Evolutionary conservation across 1,140 invertebrate genomes (phyloP).

Genomic region (Zaprionus nigranus): DNA sequence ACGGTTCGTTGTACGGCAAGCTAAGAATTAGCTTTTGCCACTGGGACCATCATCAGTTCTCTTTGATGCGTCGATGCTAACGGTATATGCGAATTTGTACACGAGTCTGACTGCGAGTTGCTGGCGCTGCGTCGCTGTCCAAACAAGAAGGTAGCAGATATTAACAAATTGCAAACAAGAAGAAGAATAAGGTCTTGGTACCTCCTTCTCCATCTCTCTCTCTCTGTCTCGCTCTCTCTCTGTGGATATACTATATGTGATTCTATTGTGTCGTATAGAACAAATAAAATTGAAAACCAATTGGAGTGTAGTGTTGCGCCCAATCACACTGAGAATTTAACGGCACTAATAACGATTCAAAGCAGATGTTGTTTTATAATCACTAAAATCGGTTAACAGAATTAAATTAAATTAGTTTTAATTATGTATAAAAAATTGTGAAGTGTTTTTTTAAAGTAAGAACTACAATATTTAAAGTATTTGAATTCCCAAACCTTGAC

Average conservation of each 20-base stretch:
- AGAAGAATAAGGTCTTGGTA: slow-evolving; percentile 6
- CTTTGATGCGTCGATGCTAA: slow-evolving; percentile 49
- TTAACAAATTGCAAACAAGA: slow-evolving; percentile 13
- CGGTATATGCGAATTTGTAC: slow-evolving; percentile 37
- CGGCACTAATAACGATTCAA: neutral
- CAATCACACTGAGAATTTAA: slow-evolving; percentile 57
- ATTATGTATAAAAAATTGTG: neutral
- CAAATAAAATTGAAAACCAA: slow-evolving; percentile 18
- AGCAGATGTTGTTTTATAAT: neutral
- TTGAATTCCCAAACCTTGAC: no score
- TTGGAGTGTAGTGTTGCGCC: slow-evolving; percentile 22
- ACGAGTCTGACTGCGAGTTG: slow-evolving; percentile 13
- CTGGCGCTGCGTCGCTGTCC: neutral
- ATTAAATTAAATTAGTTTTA: neutral
- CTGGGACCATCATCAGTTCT: slow-evolving; percentile 42
- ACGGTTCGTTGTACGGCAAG: slow-evolving; percentile 1
- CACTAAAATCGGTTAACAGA: neutral
- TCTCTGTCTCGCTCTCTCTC: neutral
- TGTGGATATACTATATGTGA: neutral
- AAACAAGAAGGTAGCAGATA: slow-evolving; percentile 12
- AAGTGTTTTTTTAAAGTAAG: neutral
- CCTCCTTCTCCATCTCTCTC: neutral
- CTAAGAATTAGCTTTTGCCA: slow-evolving; percentile 17
- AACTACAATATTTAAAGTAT: neutral
- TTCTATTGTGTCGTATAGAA: slow-evolving; percentile 54